These are phyloP conservation scores for Didymodactylos carnosus DNA, from an alignment of 2,888 invertebrate species.

Conservation along the genomic window DNA sequence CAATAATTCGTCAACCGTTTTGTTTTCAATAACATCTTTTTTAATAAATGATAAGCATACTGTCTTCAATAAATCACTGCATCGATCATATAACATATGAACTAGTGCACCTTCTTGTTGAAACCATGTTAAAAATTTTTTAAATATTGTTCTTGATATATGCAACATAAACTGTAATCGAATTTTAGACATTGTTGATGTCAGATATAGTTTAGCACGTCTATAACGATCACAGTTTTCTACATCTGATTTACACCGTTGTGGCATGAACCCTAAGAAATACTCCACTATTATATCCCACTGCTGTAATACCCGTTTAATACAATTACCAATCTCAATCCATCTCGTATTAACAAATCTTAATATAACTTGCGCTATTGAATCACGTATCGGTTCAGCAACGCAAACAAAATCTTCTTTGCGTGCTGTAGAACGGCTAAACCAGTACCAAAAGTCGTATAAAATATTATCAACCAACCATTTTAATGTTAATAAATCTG, in stretches of 20 bases:
- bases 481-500: neutral
- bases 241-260: no score
- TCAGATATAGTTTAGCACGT: no score
- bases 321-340: neutral
- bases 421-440: neutral
- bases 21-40: neutral
- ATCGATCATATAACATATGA: neutral
- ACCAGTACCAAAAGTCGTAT: neutral
- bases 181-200: no score
- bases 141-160: neutral
- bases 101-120: neutral
- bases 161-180: neutral
- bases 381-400: neutral
- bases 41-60: neutral
- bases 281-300: neutral
- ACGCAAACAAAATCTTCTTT: neutral
- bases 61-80: neutral
- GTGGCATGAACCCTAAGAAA: no score
- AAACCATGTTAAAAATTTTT: neutral
- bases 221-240: no score
- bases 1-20: neutral
- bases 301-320: neutral
- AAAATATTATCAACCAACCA: neutral
- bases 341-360: neutral
- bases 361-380: neutral